These are phyloP conservation scores for Enteromius radiatus DNA, from an alignment of 2,797 vertebrate species.

Conservation along the genomic window DNA sequence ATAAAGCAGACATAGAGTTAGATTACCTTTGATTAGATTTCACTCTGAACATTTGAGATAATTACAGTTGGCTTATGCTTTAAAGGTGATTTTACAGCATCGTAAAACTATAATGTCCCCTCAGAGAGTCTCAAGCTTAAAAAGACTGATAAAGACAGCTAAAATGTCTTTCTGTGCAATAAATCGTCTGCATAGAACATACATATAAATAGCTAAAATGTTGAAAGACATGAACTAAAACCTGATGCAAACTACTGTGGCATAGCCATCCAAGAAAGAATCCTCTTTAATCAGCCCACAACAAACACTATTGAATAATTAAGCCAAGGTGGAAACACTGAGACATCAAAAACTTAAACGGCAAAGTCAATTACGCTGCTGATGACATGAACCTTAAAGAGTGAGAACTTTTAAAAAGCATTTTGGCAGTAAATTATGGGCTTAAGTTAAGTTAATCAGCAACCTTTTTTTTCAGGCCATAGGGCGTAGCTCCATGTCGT, in stretches of 20 bases:
- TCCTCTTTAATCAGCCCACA: slow-evolving; percentile 9
- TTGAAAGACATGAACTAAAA: neutral
- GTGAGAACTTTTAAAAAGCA: neutral
- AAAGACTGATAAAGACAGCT: slow-evolving; percentile 2
- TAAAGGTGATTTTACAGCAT: slow-evolving; percentile 64
- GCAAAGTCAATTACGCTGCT: slow-evolving; percentile 54
- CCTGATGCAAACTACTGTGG: neutral
- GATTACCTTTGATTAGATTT: slow-evolving; percentile 68
- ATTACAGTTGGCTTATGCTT: slow-evolving; percentile 69
- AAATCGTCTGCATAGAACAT: neutral
- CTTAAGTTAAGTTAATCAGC: neutral
- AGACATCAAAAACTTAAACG: slow-evolving; percentile 60
- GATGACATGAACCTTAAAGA: slow-evolving; percentile 58
- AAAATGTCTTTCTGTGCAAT: neutral
- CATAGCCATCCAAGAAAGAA: neutral
- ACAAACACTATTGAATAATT: slow-evolving; percentile 23
- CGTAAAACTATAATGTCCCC: slow-evolving; percentile 50
- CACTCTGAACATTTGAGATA: slow-evolving; percentile 70
- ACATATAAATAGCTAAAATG: neutral
- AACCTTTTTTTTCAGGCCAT: neutral
- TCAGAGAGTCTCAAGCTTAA: neutral
- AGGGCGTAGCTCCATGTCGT: neutral
- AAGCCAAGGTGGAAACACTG: slow-evolving; percentile 56
- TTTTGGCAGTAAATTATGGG: neutral
- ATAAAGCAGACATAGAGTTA: slow-evolving; percentile 48